Conservation (phyloP, 2,797 vertebrate genomes). For the Gallinago nigripennis region DNA sequence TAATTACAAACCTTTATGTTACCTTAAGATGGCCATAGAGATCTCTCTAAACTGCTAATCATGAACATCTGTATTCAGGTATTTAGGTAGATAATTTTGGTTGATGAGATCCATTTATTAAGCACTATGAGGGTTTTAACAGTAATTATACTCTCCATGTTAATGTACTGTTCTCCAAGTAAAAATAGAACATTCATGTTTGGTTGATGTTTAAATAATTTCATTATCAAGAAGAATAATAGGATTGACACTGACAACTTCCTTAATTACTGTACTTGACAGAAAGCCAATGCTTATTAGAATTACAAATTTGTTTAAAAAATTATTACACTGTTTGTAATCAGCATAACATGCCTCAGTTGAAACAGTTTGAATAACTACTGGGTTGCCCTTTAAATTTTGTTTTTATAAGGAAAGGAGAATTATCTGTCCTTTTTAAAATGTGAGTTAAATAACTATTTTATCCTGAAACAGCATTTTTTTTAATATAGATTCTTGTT, state of each 20-base stretch:
- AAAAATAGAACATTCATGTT: slow-evolving; percentile 68
- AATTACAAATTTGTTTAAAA: slow-evolving; percentile 66
- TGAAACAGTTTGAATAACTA: slow-evolving; percentile 60
- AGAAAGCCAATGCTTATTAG: slow-evolving; percentile 73
- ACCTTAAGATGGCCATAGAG: not conserved
- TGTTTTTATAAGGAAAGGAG: slow-evolving; percentile 35
- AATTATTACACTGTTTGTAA: slow-evolving; percentile 56
- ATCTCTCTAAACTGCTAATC: slow-evolving; percentile 6
- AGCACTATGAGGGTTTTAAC: slow-evolving; percentile 34
- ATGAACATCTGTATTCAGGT: slow-evolving; percentile 4
- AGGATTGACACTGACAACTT: slow-evolving; percentile 74
- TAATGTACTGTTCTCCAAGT: slow-evolving; percentile 42
- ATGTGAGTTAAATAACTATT: slow-evolving; percentile 2
- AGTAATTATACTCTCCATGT: slow-evolving; percentile 36
- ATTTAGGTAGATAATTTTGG: slow-evolving; percentile 30
- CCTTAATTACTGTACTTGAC: slow-evolving; percentile 74
- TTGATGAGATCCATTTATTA: slow-evolving; percentile 55
- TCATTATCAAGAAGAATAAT: slow-evolving; percentile 77
- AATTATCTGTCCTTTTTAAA: slow-evolving; percentile 22
- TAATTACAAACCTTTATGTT: not conserved
- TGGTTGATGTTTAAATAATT: slow-evolving; percentile 76
- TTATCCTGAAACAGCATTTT: not conserved
- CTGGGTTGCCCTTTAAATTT: slow-evolving; percentile 54
- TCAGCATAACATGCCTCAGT: slow-evolving; percentile 52
- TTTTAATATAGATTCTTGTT: not conserved